Base-by-base conservation (phyloP, 2,797 vertebrate species). In the Antennarius maculatus region DNA sequence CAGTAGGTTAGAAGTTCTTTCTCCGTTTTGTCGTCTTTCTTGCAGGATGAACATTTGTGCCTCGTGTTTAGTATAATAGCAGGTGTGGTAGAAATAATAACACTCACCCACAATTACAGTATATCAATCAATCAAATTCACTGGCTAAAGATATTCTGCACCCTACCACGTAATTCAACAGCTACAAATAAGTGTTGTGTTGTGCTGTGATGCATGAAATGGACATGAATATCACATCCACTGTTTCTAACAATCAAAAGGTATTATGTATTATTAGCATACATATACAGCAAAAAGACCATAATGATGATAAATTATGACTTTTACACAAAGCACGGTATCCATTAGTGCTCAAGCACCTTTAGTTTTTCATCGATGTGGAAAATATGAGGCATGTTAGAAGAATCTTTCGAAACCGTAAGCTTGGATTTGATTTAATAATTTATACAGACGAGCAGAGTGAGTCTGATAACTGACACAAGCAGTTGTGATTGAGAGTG, bases 131-230 rank as follows among this genome's bases (percentile, higher is more conserved):
- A 49, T 31, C 42, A 16, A 56, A 31, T 16, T 37, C 39, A 0
- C 3, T 13, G 42, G 13, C 10, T 42, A 12, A 3, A 46, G 5
- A n/a, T 17, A 42, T 18, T 27, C 28, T 49, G 59, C 29, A 55
- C 23, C 27, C 18, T 41, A 31, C 42, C 55, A 39, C 41, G 45
- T 61, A 11, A 72, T 72, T 76, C 23, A 63, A 63, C 63, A 56
- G 41, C n/a, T 46, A 45, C 23, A 17, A 42, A 61, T 14, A 9
- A 34, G 16, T 45, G 11, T 6, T 13, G 4, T 43, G 11, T 13
- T 43, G 45, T 61, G 49, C 53, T 39, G 31, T 37, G 53, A 54
- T 61, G 77, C 54, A 29, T 74, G 62, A 72, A 70, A 77, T 61
- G n/a, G 34, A 58, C 54, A 10, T 61, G 57, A 3, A 29, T 73